Base-by-base conservation (phyloP, 2,888 invertebrate species). In the Nudaria mundana region DNA sequence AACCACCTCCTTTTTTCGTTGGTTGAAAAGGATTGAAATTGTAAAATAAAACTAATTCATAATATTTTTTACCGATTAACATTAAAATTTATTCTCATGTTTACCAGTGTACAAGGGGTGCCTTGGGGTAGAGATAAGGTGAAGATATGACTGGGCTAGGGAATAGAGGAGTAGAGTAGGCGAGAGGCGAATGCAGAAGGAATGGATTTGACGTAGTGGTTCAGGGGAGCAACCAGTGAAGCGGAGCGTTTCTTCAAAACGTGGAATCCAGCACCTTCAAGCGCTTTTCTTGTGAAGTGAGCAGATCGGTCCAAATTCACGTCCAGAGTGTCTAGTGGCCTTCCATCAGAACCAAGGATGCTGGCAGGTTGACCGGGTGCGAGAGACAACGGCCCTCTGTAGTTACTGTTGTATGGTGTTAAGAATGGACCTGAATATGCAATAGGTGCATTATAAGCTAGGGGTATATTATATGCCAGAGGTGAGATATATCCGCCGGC, bases 361-460 rank as follows among this genome's bases (percentile, higher is more conserved):
- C 69, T 78, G 45, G 86, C 86, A 24, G 86, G 85, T 58, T 84
- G 83, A 26, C 82, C 81, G 5, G 84, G 86, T 1, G 82, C 82
- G 33, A 86, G 73, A 3, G 86, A 85, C 50, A 82, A 63, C 5
- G 84, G 83, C 7, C 76, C 81, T 45, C 79, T 72, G 67, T 81
- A 82, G 71, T 82, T 81, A n/a, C n/a, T n/a, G n/a, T n/a, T n/a
- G 18, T 28, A 47, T 46, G 75, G 72, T 13, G 65, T 51, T 39
- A 66, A 26, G 25, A 25, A 7, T 1, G 44, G 33, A 12, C 33
- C 33, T 7, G 33, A 8, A 45, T 50, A 50, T 37, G 31, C 38
- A 43, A 23, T 5, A 5, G 71, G 60, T 2, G 72, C 53, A 26
- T 48, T 37, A 48, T 57, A 39, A 5, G 60, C 47, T 36, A 59